Evolutionary conservation across 2,888 invertebrate genomes (phyloP), one percentile per base, ranked within the genome.

Genomic region (Pteria penguin): DNA sequence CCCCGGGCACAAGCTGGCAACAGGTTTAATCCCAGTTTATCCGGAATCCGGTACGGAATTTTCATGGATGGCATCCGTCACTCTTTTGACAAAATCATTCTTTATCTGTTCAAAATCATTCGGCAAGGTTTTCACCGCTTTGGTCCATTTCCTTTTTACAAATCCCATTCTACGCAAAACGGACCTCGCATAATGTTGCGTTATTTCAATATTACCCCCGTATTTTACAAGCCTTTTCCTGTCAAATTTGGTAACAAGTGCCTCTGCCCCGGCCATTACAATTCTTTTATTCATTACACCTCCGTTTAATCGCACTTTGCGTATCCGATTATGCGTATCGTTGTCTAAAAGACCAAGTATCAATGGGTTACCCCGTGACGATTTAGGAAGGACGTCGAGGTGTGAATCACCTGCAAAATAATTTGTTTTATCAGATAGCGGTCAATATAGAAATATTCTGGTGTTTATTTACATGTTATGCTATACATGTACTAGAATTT

Each of bases 21-120:
- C 78, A 77, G n/a, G 76, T 77, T 52, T 84, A 80, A 63, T 82
- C 79, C 65, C 73, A 81, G 60, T 80, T 83, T 18, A 82, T 75
- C 1, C 81, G 0, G 52, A 24, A 61, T 79, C 78, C 1, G 80
- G 82, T 3, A 83, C 57, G 29, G 31, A 24, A 31, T 80, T n/a
- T n/a, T n/a, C n/a, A n/a, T n/a, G n/a, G n/a, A n/a, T n/a, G n/a
- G n/a, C n/a, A n/a, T n/a, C n/a, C n/a, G n/a, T n/a, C n/a, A n/a
- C n/a, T n/a, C n/a, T n/a, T n/a, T n/a, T n/a, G n/a, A n/a, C n/a
- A n/a, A n/a, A n/a, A n/a, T n/a, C n/a, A n/a, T n/a, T n/a, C n/a
- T n/a, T n/a, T n/a, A n/a, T n/a, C n/a, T n/a, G 24, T 22, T 76
- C 68, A 27, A 82, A 82, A 29, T 78, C 80, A 2, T 18, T 5